Conservation (phyloP, 2,888 invertebrate genomes). For the Tetragonisca angustula region DNA sequence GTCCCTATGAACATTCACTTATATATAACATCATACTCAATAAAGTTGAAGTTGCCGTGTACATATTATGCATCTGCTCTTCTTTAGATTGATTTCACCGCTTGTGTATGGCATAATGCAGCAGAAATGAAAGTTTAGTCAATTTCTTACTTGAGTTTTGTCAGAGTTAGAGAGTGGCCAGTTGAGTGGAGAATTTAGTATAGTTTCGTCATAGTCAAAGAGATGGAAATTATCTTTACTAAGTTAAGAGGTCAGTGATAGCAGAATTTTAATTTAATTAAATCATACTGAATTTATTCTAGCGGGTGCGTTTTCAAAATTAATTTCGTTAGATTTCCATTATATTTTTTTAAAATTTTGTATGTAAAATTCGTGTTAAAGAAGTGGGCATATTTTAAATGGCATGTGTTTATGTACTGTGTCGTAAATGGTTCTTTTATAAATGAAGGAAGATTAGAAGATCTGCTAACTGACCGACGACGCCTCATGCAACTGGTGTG, state of each 20-base stretch:
- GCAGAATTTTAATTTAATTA: too few relatives aligned
- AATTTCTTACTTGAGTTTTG: neutral
- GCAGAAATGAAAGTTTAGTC: neutral
- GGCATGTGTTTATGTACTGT: neutral
- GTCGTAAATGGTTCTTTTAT: neutral
- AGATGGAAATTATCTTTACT: too few relatives aligned
- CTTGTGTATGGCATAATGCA: neutral
- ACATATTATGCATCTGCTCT: neutral
- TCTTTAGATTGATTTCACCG: neutral
- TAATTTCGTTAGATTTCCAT: neutral
- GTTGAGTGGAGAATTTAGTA: neutral
- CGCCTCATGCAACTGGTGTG: constrained; percentile 56
- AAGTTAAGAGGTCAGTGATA: too few relatives aligned
- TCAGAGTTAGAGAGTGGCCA: neutral
- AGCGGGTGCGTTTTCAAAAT: fast-evolving
- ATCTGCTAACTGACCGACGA: constrained; percentile 24
- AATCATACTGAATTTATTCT: neutral
- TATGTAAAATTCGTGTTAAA: fast-evolving
- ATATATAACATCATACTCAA: neutral
- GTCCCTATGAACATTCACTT: neutral
- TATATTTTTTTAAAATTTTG: neutral
- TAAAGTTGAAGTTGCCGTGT: neutral
- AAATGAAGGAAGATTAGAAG: neutral
- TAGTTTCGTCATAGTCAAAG: neutral
- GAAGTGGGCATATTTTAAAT: neutral